Conservation (phyloP, 2,888 invertebrate genomes). For the Podabrus alpinus region DNA sequence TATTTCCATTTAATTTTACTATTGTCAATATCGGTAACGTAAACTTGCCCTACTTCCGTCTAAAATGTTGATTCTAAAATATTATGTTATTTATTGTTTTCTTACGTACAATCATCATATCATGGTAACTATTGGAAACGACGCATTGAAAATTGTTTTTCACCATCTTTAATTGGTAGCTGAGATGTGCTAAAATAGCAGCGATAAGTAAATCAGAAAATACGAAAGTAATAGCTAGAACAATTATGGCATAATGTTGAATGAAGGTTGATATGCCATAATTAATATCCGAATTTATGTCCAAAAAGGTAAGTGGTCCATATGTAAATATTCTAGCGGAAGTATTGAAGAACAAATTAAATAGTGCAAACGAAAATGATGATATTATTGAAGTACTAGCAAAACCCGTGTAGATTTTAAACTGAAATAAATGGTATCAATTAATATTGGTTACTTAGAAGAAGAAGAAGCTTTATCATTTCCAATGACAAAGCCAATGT, state of each 20-base stretch:
- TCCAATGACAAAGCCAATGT: too few relatives aligned
- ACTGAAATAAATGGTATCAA: neutral
- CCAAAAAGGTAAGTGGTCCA: slow-evolving; percentile 15
- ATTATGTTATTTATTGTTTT: neutral
- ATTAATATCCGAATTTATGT: slow-evolving; percentile 7
- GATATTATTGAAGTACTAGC: neutral
- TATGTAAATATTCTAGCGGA: slow-evolving; percentile 13
- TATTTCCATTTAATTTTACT: slow-evolving; percentile 10
- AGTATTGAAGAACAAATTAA: neutral
- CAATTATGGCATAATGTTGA: slow-evolving; percentile 11
- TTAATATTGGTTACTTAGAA: neutral
- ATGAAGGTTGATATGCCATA: slow-evolving; percentile 6
- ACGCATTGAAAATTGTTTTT: slow-evolving; percentile 11
- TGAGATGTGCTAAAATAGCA: slow-evolving; percentile 22
- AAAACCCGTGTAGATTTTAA: neutral
- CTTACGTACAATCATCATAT: neutral
- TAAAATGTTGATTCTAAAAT: neutral
- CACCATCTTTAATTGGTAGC: slow-evolving; percentile 24
- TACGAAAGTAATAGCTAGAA: slow-evolving; percentile 5
- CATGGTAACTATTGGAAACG: slow-evolving; percentile 2
- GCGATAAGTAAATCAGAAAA: slow-evolving; percentile 23
- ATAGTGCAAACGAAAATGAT: neutral
- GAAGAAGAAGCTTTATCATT: too few relatives aligned
- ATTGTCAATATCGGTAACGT: neutral
- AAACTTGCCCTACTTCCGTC: neutral